Evolutionary conservation across 2,888 invertebrate genomes (phyloP).

Genomic region (Sicus ferrugineus): DNA sequence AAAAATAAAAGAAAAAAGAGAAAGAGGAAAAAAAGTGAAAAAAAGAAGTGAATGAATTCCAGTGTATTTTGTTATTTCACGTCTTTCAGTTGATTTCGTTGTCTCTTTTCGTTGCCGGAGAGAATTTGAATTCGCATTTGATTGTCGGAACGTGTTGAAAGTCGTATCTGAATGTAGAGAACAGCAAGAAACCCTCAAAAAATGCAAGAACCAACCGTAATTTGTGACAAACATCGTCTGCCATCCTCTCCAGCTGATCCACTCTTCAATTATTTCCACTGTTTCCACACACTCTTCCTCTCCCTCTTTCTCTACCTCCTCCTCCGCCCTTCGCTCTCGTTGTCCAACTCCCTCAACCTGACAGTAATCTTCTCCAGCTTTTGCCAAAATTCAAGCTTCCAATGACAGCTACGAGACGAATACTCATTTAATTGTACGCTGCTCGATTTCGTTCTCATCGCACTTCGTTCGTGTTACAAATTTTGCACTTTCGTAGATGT

Average conservation of each 20-base stretch:
- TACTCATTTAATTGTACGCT: slow-evolving; percentile 13
- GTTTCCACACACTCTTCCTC: not conserved
- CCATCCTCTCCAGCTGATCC: not conserved
- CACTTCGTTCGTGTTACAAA: not conserved
- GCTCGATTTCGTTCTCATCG: slow-evolving; percentile 14
- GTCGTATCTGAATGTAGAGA: too few species aligned
- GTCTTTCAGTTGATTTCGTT: too few species aligned
- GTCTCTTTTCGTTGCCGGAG: not conserved
- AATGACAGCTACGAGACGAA: slow-evolving; percentile 5
- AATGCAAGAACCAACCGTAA: not conserved
- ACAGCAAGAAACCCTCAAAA: not conserved
- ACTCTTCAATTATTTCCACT: not conserved
- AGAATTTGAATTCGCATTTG: not conserved
- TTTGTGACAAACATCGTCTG: too few species aligned
- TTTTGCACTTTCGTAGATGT: not conserved
- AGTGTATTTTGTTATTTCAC: too few species aligned
- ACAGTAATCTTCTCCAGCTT: slow-evolving; percentile 8
- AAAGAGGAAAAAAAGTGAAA: not conserved
- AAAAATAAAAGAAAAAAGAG: not conserved
- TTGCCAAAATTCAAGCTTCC: slow-evolving; percentile 8
- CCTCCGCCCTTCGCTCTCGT: not conserved
- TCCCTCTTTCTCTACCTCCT: not conserved
- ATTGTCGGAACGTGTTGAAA: too few species aligned
- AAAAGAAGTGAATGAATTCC: too few species aligned
- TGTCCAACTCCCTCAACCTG: too few species aligned